Percentiles rank a stretch among this genome's conserved stretches.
These are phyloP conservation scores for Tigriopus japonicus DNA, from an alignment of 1,140 invertebrate genomes.

Conservation along the genomic window DNA sequence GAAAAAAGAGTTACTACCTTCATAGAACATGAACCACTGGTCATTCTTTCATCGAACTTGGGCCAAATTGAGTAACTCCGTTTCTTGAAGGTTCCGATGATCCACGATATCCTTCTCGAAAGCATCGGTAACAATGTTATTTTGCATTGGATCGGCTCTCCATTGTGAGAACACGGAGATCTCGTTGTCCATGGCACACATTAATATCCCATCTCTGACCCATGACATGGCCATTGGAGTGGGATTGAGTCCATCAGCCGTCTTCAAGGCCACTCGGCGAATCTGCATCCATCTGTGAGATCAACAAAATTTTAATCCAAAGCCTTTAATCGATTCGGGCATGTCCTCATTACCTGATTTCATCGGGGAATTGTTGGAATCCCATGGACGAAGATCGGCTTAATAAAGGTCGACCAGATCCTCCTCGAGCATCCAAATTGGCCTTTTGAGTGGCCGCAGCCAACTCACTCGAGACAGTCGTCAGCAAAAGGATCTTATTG, in stretches of 20 bases:
- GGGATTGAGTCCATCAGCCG: slow-evolving; percentile 84
- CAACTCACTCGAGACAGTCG: slow-evolving; percentile 12
- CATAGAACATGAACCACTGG: too few species aligned
- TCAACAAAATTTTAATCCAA: too few species aligned
- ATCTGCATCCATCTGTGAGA: slow-evolving; percentile 93
- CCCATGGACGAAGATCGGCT: slow-evolving; percentile 67
- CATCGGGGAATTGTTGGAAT: slow-evolving; percentile 58
- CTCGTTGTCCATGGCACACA: slow-evolving; percentile 98
- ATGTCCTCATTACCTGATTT: slow-evolving; percentile 38
- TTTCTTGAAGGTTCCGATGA: slow-evolving; percentile 52
- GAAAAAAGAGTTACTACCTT: too few species aligned
- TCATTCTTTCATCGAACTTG: slow-evolving; percentile 25
- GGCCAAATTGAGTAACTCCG: slow-evolving; percentile 49
- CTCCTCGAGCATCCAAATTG: neutral
- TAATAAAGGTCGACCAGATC: slow-evolving; percentile 45
- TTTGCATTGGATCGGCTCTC: slow-evolving; percentile 37
- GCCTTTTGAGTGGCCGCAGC: slow-evolving; percentile 10
- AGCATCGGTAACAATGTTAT: neutral
- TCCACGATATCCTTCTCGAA: slow-evolving; percentile 40
- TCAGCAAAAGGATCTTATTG: slow-evolving; percentile 38
- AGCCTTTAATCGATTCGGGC: too few species aligned
- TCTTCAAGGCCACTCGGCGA: slow-evolving; percentile 68
- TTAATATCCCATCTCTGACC: slow-evolving; percentile 90
- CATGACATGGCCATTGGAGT: slow-evolving; percentile 95
- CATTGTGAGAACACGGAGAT: slow-evolving; percentile 99